A percentile compares a stretch with the other conserved stretches of the same genome.
Conservation (phyloP, 2,113 vertebrate species). For the Proterorhinus semilunaris region DNA sequence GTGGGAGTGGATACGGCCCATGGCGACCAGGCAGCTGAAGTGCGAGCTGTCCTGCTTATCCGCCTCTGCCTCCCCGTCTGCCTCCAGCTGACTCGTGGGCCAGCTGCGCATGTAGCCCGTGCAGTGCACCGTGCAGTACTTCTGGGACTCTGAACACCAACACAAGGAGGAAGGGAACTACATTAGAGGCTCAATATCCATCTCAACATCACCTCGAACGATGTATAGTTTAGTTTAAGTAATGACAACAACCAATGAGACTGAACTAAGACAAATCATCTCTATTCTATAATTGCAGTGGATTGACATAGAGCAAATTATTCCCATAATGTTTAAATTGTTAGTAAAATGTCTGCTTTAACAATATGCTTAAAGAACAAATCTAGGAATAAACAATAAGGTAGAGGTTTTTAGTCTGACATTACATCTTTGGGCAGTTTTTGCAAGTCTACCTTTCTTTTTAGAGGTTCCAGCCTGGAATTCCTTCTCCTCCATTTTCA, state of each 20-base stretch:
- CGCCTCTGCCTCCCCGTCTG: constrained; percentile 79
- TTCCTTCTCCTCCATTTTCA: constrained; percentile 83
- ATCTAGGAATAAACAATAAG: no score
- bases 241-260: no score
- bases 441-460: constrained; percentile 81
- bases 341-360: no score
- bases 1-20: constrained; percentile 84
- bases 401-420: no score
- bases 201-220: not conserved
- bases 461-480: constrained; percentile 77
- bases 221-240: no score
- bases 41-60: constrained; percentile 81
- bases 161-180: not conserved
- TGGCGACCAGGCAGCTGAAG: constrained; percentile 88
- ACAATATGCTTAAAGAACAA: no score
- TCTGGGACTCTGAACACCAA: constrained; percentile 79
- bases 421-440: no score
- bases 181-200: not conserved
- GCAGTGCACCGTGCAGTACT: constrained; percentile 89
- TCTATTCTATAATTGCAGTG: no score
- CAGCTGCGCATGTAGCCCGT: constrained; percentile 90
- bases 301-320: no score
- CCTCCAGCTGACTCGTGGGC: constrained; percentile 81
- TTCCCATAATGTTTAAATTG: no score
- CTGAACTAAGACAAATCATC: no score